Evolutionary conservation across 2,113 vertebrate genomes (phyloP).

Genomic region (Promerops cafer): DNA sequence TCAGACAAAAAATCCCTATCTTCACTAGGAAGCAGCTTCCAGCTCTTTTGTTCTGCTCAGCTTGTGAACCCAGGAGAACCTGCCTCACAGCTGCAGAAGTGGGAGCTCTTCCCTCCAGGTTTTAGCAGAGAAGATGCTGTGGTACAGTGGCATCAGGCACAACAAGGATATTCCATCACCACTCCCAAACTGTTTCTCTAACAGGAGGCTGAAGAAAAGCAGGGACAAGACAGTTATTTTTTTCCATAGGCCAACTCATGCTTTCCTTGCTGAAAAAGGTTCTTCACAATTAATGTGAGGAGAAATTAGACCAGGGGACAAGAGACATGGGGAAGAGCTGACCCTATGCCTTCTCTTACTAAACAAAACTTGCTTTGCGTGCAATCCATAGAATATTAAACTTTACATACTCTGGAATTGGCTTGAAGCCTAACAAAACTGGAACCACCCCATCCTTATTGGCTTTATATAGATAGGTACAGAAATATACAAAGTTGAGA

Average conservation of each 20-base stretch:
- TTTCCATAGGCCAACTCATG: background rate
- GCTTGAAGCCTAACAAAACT: constrained; percentile 50
- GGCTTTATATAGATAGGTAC: constrained; percentile 66
- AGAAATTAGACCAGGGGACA: background rate
- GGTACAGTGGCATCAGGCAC: background rate
- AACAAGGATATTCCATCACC: background rate
- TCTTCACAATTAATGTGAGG: background rate
- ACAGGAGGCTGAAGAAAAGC: background rate
- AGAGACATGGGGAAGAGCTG: background rate
- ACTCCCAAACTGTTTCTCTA: background rate
- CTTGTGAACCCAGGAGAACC: background rate
- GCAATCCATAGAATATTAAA: constrained; percentile 39
- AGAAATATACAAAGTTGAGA: constrained; percentile 55
- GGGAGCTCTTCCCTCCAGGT: background rate
- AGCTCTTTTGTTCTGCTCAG: background rate
- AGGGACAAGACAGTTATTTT: background rate
- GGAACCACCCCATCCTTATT: constrained; percentile 58
- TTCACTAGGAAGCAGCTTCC: background rate
- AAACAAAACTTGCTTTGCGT: background rate
- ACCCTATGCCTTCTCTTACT: background rate
- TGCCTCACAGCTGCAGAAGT: background rate
- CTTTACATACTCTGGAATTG: constrained; percentile 8
- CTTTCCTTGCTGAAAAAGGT: background rate
- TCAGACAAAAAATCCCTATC: background rate
- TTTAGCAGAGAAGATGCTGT: background rate